Evolutionary conservation across 2,888 invertebrate species (phyloP), one percentile per base, ranked within the genome.

Genomic region (Oegoconia quadripuncta): DNA sequence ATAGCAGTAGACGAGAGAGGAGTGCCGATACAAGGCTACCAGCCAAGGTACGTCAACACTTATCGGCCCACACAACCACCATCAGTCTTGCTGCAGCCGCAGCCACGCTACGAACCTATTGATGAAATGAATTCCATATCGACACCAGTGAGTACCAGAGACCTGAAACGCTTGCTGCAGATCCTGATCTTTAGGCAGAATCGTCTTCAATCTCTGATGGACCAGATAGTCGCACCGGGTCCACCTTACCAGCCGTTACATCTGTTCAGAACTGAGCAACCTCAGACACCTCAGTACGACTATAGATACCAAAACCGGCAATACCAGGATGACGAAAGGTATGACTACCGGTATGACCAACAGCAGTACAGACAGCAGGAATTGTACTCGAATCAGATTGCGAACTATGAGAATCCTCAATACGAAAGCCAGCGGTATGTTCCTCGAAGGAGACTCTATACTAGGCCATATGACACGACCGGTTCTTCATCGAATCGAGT

Each of bases 141-240:
- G 32, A 90, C 93, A 7, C 93, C 93, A 5, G 90, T 93, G 2
- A 93, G 93, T 58, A 91, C 92, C 1, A 88, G 90, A 55, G 93
- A 93, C 61, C 90, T 93, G 43, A 92, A 92, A 59, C 84, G 90
- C 32, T 72, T 93, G 26, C 75, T 93, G 4, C 91, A 92, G 46
- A 89, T 91, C 63, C 74, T 93, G 39, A 88, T 93, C 23, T 64
- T 90, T 18, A 79, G 93, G 34, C 93, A 93, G 69, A 90, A 87
- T 51, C 79, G 89, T 29, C 59, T 91, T 48, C 90, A 91, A 66
- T 77, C 81, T 27, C 66, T 90, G 12, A 90, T 89, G 81, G 88
- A 88, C 42, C 82, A 86, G 50, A 64, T 81, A 43, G 65, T 86
- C 27, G 58, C 67, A 12, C 75, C 83, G 3, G 73, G 70, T 0